These are phyloP conservation scores for Lineus longissimus DNA, from an alignment of 1,140 invertebrate species.

Conservation along the genomic window DNA sequence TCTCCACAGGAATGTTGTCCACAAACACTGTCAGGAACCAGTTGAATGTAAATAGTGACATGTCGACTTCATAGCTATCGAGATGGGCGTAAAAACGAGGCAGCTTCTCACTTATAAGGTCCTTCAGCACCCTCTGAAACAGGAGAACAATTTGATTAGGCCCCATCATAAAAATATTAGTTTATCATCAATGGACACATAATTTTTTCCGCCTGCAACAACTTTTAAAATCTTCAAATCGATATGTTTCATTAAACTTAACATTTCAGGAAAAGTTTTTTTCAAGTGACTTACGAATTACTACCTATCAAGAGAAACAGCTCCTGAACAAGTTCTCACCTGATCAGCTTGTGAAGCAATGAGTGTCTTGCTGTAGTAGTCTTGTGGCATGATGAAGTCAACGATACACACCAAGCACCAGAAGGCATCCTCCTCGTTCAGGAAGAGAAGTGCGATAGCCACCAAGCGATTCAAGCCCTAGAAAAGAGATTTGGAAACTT, in stretches of 20 bases:
- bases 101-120: conserved; percentile 59
- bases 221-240: neutral
- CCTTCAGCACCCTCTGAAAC: conserved; percentile 56
- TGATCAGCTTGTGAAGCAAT: conserved; percentile 62
- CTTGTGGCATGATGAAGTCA: conserved; percentile 58
- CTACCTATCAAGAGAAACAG: too few relatives aligned
- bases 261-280: too few relatives aligned
- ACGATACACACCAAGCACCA: conserved; percentile 61
- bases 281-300: too few relatives aligned
- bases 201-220: neutral
- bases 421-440: conserved; percentile 62
- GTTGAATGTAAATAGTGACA: conserved; percentile 60
- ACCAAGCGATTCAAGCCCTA: conserved; percentile 61
- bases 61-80: conserved; percentile 55
- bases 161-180: neutral
- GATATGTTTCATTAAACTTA: too few relatives aligned
- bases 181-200: neutral
- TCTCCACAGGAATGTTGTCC: conserved; percentile 57
- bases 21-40: conserved; percentile 64
- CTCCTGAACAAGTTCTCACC: conserved; percentile 31
- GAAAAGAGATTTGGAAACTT: conserved; percentile 19
- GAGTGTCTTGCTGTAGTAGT: conserved; percentile 58
- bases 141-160: conserved; percentile 7
- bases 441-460: conserved; percentile 59
- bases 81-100: conserved; percentile 56